Base-by-base conservation (phyloP, 2,113 vertebrate genomes). In the Chaetura pelagica region DNA sequence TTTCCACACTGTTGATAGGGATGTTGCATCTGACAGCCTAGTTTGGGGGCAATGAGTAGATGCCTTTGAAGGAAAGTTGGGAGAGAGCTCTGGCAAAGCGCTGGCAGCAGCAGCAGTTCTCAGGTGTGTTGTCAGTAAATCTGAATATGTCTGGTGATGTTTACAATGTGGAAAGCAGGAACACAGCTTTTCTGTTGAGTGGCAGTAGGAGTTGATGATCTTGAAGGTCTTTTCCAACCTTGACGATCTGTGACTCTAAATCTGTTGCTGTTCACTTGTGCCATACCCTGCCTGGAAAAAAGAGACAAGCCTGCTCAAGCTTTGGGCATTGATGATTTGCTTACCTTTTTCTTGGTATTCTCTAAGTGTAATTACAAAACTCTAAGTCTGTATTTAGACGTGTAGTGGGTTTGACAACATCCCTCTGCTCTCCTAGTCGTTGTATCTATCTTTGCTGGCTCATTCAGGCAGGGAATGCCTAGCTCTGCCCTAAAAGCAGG, bases 121-220 rank as follows among this genome's bases (percentile, higher is more conserved):
- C 35, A 67, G 86, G 86, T 72, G 83, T 92, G 29, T 92, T 92
- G 76, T 78, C 76, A 87, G 68, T 81, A 78, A 78, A 78, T 64
- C 52, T 69, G 67, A 94, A 63, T 87, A 76, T 0, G 5, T 59
- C 34, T 29, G 17, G 48, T 95, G 79, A 59, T 57, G 55, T 93
- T 97, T 95, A 71, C 82, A 90, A 48, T 90, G 84, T 42, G 52
- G 79, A 89, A 85, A 89, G 46, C 76, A 86, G 77, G 79, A 94
- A 40, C 2, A 30, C 0, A 1, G 34, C 24, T 88, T 96, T 95
- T 94, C 67, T 9, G 7, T 87, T 92, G 75, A 7, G 34, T 64
- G 57, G 40, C 81, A 48, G 93, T 93, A 66, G 64, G 91, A 92
- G 54, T 92, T 42, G 40, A 42, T 42, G 40, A 42, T 42, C 40